A percentile compares a stretch with the other conserved stretches of the same genome.
Evolutionary conservation across 2,797 vertebrate genomes (phyloP).

Genomic region (Echeneis naucrates): DNA sequence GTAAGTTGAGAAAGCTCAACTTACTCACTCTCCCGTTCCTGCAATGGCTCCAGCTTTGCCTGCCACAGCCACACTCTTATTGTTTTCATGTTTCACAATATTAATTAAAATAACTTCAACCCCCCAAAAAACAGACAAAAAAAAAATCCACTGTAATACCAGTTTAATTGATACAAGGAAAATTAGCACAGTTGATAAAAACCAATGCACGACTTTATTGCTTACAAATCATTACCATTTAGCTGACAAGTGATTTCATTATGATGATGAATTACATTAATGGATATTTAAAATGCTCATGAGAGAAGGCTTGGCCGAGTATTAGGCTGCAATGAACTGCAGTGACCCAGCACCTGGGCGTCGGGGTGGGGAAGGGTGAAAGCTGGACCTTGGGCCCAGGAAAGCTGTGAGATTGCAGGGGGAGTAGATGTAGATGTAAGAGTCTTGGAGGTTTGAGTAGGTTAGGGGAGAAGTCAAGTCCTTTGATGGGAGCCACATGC

Average conservation of each 20-base stretch:
- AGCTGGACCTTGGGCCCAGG: slow-evolving; percentile 2
- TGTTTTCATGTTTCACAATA: slow-evolving; percentile 54
- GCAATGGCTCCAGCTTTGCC: slow-evolving; percentile 14
- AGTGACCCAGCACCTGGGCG: slow-evolving; percentile 31
- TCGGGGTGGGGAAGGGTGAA: not conserved
- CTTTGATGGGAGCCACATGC: not conserved
- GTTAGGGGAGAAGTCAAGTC: slow-evolving; percentile 2
- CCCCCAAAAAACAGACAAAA: slow-evolving; percentile 33
- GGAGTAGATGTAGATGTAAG: not conserved
- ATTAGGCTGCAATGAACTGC: slow-evolving; percentile 43
- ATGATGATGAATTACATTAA: slow-evolving; percentile 67
- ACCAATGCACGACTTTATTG: slow-evolving; percentile 49
- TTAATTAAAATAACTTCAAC: slow-evolving; percentile 50
- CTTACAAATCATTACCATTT: slow-evolving; percentile 68
- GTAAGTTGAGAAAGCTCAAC: slow-evolving; percentile 49
- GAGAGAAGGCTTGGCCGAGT: slow-evolving; percentile 13
- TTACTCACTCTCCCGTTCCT: slow-evolving; percentile 43
- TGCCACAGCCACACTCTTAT: slow-evolving; percentile 35
- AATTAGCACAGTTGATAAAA: slow-evolving; percentile 59
- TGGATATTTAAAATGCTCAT: slow-evolving; percentile 53
- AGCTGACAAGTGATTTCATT: slow-evolving; percentile 58
- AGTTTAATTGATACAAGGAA: slow-evolving; percentile 59
- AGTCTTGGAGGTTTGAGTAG: not conserved
- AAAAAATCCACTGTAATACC: slow-evolving; percentile 38
- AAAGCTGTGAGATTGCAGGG: not conserved